These are phyloP conservation scores for Cheilosia pagana DNA, from an alignment of 2,888 invertebrate species.

Conservation along the genomic window DNA sequence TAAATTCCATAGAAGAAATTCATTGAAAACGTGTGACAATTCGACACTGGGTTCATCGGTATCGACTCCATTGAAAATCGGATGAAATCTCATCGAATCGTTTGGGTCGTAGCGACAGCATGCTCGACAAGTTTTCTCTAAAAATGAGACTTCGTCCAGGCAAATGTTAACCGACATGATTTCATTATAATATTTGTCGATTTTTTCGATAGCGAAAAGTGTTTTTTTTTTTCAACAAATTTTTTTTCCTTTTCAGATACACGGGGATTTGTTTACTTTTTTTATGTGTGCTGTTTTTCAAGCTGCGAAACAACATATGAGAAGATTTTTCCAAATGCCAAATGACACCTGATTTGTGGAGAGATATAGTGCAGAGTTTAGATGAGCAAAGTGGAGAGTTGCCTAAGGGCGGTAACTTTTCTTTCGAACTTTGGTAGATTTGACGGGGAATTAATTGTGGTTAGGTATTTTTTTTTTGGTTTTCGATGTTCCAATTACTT, in stretches of 20 bases:
- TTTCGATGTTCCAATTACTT: too few relatives aligned
- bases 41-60: slow-evolving; percentile 70
- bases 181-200: slow-evolving; percentile 18
- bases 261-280: slow-evolving; percentile 46
- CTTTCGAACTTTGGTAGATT: neutral
- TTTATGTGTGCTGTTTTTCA: slow-evolving; percentile 12
- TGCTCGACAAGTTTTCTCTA: slow-evolving; percentile 77
- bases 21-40: slow-evolving; percentile 75
- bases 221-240: neutral
- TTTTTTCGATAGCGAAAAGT: neutral
- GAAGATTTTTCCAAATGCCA: slow-evolving; percentile 42
- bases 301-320: slow-evolving; percentile 44
- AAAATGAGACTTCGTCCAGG: slow-evolving; percentile 76
- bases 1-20: slow-evolving; percentile 77
- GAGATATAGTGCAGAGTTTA: slow-evolving; percentile 10
- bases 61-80: slow-evolving; percentile 75
- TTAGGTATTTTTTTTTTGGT: too few relatives aligned
- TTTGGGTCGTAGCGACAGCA: slow-evolving; percentile 77
- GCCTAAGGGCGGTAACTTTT: neutral
- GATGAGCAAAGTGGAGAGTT: slow-evolving; percentile 21
- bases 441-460: too few relatives aligned
- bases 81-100: slow-evolving; percentile 76
- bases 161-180: slow-evolving; percentile 76
- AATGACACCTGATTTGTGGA: slow-evolving; percentile 49
- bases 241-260: slow-evolving; percentile 3